Evolutionary conservation across 2,888 invertebrate genomes (phyloP).

Genomic region (Xestia sexstrigata): DNA sequence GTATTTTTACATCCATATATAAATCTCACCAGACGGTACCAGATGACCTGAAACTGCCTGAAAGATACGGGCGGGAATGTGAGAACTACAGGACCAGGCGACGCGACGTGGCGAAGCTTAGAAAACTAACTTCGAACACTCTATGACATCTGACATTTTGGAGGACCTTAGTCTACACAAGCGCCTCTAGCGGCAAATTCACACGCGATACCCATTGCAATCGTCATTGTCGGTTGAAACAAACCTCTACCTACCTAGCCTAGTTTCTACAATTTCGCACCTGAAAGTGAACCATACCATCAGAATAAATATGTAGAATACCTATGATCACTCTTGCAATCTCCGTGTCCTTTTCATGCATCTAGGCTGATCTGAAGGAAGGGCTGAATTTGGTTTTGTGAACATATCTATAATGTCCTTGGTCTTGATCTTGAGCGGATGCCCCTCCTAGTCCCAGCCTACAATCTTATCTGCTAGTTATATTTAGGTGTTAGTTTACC

Average conservation of each 20-base stretch:
- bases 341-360: background rate
- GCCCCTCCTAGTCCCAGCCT: slow-evolving; percentile 15
- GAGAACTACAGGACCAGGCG: too few species aligned
- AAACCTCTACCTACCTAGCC: background rate
- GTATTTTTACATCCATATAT: background rate
- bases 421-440: slow-evolving; percentile 29
- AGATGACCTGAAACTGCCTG: background rate
- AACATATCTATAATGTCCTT: slow-evolving; percentile 8
- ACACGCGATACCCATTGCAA: too few species aligned
- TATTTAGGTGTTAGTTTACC: background rate
- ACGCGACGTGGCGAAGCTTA: too few species aligned
- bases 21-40: background rate
- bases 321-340: background rate
- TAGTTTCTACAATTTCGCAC: background rate
- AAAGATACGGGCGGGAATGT: background rate
- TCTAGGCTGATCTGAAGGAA: slow-evolving; percentile 17
- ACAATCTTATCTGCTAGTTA: background rate
- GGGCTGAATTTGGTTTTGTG: slow-evolving; percentile 26
- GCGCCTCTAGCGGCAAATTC: too few species aligned
- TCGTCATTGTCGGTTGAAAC: background rate
- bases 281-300: background rate
- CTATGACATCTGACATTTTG: too few species aligned
- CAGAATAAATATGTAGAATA: too few species aligned
- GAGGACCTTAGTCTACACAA: too few species aligned
- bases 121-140: too few species aligned